Evolutionary conservation across 2,888 invertebrate species (phyloP).

Genomic region (Bellardia pandia): DNA sequence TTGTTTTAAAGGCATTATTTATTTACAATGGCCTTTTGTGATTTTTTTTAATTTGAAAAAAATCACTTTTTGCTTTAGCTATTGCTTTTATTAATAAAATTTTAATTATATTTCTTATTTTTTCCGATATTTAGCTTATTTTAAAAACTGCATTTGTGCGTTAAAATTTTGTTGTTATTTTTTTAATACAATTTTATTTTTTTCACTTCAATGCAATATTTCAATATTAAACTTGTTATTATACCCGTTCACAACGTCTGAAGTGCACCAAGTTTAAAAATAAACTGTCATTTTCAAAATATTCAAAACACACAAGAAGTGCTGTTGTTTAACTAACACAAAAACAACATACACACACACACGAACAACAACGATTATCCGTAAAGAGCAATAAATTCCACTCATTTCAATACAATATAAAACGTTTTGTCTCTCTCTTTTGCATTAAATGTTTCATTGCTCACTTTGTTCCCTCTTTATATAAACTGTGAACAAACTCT

Average conservation of each 20-base stretch:
- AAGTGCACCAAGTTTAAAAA: constrained; percentile 79
- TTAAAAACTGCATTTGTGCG: constrained; percentile 62
- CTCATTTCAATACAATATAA: background rate
- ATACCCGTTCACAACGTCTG: constrained; percentile 75
- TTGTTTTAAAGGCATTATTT: constrained; percentile 27
- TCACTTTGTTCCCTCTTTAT: constrained; percentile 20
- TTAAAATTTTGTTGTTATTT: constrained; percentile 18
- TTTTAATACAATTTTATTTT: constrained; percentile 27
- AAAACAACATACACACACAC: background rate
- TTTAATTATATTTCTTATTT: constrained; percentile 12
- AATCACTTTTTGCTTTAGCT: background rate
- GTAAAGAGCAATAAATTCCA: constrained; percentile 11
- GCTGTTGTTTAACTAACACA: constrained; percentile 8
- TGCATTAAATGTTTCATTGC: background rate
- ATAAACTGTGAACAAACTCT: background rate
- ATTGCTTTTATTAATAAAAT: constrained; percentile 14
- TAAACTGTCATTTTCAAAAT: constrained; percentile 74
- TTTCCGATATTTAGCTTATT: constrained; percentile 8
- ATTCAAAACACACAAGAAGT: constrained; percentile 64
- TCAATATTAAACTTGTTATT: background rate
- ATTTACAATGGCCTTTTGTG: background rate
- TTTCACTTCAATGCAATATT: constrained; percentile 45
- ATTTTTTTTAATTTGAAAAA: too few species aligned
- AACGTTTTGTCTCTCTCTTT: background rate
- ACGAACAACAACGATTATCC: background rate